Base-by-base conservation (phyloP, 2,797 vertebrate genomes). In the Tauraco hartlaubi region DNA sequence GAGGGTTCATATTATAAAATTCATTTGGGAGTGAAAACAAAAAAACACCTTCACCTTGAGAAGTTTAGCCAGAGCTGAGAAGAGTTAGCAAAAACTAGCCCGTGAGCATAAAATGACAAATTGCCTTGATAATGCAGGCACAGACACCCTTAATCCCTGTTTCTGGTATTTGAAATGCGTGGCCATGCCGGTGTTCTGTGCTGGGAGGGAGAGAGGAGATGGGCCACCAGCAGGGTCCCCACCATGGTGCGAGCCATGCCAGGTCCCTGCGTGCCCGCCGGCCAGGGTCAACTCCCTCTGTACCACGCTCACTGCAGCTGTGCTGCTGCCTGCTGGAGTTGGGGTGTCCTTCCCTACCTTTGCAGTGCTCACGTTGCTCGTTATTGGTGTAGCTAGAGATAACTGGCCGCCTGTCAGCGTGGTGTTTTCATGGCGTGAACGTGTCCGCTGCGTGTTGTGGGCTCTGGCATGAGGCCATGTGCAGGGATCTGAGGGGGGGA, bases 201-300 rank as follows among this genome's bases (percentile, higher is more conserved):
- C 31, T 61, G 54, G 25, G 43, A 64, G 21, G 37, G 12, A 54
- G 39, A 54, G 35, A 28, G 39, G 31, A 68, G 15, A 20, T 37
- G 8, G 0, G 2, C 49, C 85, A n/a, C 28, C 35, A 44, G 21
- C 51, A 41, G 52, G 66, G 33, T n/a, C 44, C 20, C 55, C 49
- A 25, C 29, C 0, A 0, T 14, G n/a, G 41, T 26, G 26, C 2
- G 1, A 43, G 37, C 1, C 2, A 16, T 49, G 31, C 63, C 19
- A 4, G 19, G 12, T 54, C 28, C 20, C 9, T n/a, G 31, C 17
- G 2, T 15, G 31, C 31, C 13, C 16, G 11, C 46, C 0, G 2
- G 33, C 18, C 29, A 15, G 52, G 59, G 15, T 76, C 23, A 10
- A n/a, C 21, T 66, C 20, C 35, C 25, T 51, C 58, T 17, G 2